Conservation (phyloP, 2,797 vertebrate species). For the Oreortyx pictus region DNA sequence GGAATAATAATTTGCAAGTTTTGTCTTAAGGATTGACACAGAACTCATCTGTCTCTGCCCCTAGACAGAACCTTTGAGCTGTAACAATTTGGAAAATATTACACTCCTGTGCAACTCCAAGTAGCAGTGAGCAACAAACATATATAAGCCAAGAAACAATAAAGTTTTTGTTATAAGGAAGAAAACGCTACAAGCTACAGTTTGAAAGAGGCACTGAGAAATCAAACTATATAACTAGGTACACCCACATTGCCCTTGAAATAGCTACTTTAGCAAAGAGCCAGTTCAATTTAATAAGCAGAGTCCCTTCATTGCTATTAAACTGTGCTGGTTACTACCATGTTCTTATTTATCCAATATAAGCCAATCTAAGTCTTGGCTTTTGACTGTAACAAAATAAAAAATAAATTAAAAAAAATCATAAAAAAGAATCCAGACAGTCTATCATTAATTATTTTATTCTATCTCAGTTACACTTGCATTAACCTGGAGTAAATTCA, state of each 20-base stretch:
- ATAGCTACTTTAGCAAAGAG: not conserved
- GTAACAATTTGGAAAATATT: not conserved
- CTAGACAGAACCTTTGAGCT: not conserved
- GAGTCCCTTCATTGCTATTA: not conserved
- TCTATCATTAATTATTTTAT: constrained; percentile 18
- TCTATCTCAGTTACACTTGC: constrained; percentile 26
- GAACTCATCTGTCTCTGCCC: not conserved
- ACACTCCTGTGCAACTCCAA: not conserved
- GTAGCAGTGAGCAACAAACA: not conserved
- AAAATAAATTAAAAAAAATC: not conserved
- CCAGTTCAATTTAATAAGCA: not conserved
- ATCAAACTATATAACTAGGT: not conserved
- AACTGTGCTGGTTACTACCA: not conserved
- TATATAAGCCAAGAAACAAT: not conserved
- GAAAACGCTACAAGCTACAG: not conserved
- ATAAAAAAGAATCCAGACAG: not conserved
- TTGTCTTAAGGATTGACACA: not conserved
- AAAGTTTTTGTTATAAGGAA: not conserved
- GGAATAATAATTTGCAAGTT: not conserved
- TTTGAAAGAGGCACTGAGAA: not conserved
- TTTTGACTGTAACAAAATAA: not conserved
- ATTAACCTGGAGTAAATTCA: constrained; percentile 34
- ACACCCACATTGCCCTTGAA: not conserved
- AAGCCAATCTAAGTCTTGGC: not conserved
- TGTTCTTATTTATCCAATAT: not conserved